A percentile compares a stretch with the other conserved stretches of the same genome.
Conservation (phyloP, 2,113 vertebrate genomes). For the Centropristis striata region DNA sequence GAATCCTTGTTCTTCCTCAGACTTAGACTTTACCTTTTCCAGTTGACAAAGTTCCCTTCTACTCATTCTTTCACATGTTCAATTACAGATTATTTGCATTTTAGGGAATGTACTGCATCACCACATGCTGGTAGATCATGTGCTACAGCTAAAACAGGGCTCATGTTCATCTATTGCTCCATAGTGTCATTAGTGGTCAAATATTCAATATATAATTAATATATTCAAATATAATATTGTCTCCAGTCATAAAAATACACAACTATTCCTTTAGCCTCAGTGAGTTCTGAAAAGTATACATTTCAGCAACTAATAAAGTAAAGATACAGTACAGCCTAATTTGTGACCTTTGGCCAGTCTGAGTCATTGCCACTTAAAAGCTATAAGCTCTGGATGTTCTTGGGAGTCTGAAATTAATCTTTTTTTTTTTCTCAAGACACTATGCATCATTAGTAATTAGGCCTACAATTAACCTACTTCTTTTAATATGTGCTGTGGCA, state of each 20-base stretch:
- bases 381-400: slow-evolving; percentile 19
- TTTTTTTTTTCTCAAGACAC: slow-evolving; percentile 14
- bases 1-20: not conserved
- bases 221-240: too few species aligned
- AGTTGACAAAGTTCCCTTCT: not conserved
- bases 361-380: slow-evolving; percentile 5
- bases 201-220: too few species aligned
- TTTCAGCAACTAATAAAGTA: not conserved
- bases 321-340: not conserved
- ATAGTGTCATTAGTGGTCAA: not conserved
- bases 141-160: not conserved
- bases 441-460: slow-evolving; percentile 35
- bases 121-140: not conserved
- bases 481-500: slow-evolving; percentile 1
- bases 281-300: not conserved
- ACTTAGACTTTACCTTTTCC: not conserved
- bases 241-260: not conserved
- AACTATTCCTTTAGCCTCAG: not conserved
- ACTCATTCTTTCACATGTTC: too few species aligned
- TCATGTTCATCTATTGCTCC: not conserved
- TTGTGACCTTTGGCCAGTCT: not conserved
- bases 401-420: slow-evolving; percentile 17
- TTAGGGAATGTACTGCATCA: not conserved
- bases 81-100: not conserved
- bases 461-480: slow-evolving; percentile 46